A percentile compares a stretch with the other conserved stretches of the same genome.
These are phyloP conservation scores for Phyllostomus hastatus DNA, from an alignment of 2,113 vertebrate genomes.

Conservation along the genomic window DNA sequence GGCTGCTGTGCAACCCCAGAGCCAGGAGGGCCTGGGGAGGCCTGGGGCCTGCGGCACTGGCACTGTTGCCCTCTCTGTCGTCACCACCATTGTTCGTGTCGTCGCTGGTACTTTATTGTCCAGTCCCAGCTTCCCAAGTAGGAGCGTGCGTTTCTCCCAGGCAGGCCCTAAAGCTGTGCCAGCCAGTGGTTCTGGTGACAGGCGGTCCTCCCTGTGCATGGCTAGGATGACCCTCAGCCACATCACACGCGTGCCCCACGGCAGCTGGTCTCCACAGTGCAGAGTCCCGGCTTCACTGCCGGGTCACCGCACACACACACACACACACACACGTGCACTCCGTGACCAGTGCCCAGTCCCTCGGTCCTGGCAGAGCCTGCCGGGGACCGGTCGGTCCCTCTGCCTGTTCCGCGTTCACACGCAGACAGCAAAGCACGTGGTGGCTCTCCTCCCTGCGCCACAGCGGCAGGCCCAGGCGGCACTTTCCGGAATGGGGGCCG, in stretches of 20 bases:
- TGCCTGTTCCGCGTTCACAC: background rate
- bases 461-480: no score
- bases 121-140: background rate
- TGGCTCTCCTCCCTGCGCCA: background rate
- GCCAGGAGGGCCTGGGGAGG: background rate
- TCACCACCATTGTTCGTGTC: background rate
- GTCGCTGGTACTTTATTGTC: background rate
- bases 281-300: background rate
- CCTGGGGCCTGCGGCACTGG: background rate
- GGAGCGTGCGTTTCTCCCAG: background rate
- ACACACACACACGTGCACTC: fast-evolving
- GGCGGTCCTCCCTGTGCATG: fast-evolving
- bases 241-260: background rate
- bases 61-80: background rate
- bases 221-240: background rate
- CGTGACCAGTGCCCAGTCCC: background rate
- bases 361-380: background rate
- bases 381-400: background rate
- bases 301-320: fast-evolving
- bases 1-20: background rate
- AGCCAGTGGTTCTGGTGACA: background rate
- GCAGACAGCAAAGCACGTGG: fast-evolving
- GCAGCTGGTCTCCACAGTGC: fast-evolving
- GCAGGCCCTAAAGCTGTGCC: background rate
- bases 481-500: background rate